Evolutionary conservation across 1,140 invertebrate species (phyloP), one percentile per base, ranked within the genome.

Genomic region (Brachystomella parvula): DNA sequence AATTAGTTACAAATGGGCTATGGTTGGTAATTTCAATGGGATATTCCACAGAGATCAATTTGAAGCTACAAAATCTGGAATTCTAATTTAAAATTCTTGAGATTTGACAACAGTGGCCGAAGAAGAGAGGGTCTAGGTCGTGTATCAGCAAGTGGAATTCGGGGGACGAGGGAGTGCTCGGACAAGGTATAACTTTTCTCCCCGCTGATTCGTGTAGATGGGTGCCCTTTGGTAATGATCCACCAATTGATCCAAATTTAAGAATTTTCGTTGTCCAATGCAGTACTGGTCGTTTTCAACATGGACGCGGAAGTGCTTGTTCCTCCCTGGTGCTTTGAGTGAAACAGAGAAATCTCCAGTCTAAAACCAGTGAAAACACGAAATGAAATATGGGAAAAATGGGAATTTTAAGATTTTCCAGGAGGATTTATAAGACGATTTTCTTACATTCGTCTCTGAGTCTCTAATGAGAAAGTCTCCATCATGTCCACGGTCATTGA

Each of bases 261-360:
- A 87, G 80, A 99, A 99, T 80, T 92, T 94, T 75, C 96, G 87
- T 81, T 97, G 94, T 47, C 96, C 96, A 78, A 99, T 99, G 78
- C 93, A 94, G 77, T 94, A 97, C 63, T 93, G 84, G 31, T 85
- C 87, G 70, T 91, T 90, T 79, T 96, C 93, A 53, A 97, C 93
- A 76, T 96, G 94, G 69, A 99, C 94, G 76, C 96, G 87, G 81
- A 99, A 99, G 80, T 99, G 96, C 79, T 99, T 99, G 81, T 99
- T 99, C 67, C 95, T 87, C 33, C 90, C 91, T 58, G 92, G 89
- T 53, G 96, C 96, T 82, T 98, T 98, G 73, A 99, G 82, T 32
- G 96, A 98, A 71, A 99, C 95, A 39, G 96, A 98, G 80, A 90
- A 98, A 80, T 99, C 96, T 66, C 96, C 96, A 82, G 93, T 88